Evolutionary conservation across 2,797 vertebrate genomes (phyloP), one percentile per base, ranked within the genome.

Genomic region (Okamejei kenojei): DNA sequence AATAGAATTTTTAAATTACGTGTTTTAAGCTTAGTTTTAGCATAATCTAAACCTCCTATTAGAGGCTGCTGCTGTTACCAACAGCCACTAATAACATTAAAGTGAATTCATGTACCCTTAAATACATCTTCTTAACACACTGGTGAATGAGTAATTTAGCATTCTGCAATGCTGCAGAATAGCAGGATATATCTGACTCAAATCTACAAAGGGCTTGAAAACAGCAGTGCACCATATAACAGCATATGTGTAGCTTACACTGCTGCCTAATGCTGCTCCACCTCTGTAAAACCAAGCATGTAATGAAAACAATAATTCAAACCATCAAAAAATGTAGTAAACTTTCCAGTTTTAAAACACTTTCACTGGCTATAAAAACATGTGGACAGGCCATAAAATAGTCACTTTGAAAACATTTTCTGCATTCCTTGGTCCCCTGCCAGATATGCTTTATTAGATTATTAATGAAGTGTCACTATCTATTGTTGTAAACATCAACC

Each of bases 291-390:
- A 63, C 29, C n/a, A 86, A n/a, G 58, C 32, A 65, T n/a, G 81
- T 84, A 84, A 84, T 84, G 81, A 84, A 88, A 88, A 86, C 58
- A 86, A 32, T 65, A 86, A 86, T 17, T 65, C 58, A 63, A 86
- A 63, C 82, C 82, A 86, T 86, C 82, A 82, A 82, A 74, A 88
- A 88, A 88, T 78, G 77, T 17, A 88, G 61, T 88, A 65, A 88
- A 65, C 58, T 19, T 86, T 86, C 58, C 82, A 86, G 61, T 65
- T 88, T 65, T 65, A 88, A 86, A 88, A 88, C 61, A 23, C 61
- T 88, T 88, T 32, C 84, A 32, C 19, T 19, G n/a, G 29, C 84
- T 32, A 21, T 88, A 88, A 88, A 88, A 65, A 65, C 61, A 88
- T 9, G 29, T 58, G 23, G 84, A 7, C 61, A 65, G 61, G 32